A percentile compares a stretch with the other conserved stretches of the same genome.
phyloP scores from a whole-genome alignment of 2,888 invertebrate genomes.

The Epirrita christyi region DNA sequence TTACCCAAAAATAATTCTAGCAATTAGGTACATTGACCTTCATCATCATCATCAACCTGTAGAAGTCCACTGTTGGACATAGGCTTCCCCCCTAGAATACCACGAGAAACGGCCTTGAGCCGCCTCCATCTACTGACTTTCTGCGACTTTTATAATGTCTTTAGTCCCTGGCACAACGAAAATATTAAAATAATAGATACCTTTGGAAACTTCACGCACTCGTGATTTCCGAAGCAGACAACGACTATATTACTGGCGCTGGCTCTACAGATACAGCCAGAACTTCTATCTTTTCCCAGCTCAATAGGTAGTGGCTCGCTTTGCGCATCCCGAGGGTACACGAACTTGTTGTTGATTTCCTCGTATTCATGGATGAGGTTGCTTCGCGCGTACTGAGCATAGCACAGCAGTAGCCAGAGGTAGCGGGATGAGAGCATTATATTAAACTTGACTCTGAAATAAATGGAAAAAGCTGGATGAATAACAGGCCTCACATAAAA shows the following conservation, averaged over 20 bases:
- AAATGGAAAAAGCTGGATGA: neutral
- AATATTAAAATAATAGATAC: conserved; percentile 40
- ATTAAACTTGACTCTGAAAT: conserved; percentile 22
- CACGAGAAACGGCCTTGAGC: no score
- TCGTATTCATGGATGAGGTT: conserved; percentile 66
- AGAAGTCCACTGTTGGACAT: no score
- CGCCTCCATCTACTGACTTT: no score
- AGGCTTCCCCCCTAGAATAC: no score
- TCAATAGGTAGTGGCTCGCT: conserved; percentile 60
- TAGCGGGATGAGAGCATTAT: conserved; percentile 59
- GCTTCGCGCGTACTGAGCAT: conserved; percentile 61
- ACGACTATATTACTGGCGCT: conserved; percentile 56
- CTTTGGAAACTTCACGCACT: conserved; percentile 79
- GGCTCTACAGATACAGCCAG: conserved; percentile 82
- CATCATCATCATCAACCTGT: no score
- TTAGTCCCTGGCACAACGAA: no score
- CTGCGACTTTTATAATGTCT: no score
- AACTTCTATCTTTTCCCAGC: conserved; percentile 61
- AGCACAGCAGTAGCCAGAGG: conserved; percentile 72
- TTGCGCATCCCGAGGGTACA: conserved; percentile 52
- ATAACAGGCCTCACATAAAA: neutral
- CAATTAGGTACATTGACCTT: no score
- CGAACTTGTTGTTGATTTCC: conserved; percentile 53
- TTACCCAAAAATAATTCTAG: no score
- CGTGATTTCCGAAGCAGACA: conserved; percentile 82